These are phyloP conservation scores for Hydropotes inermis DNA, from an alignment of 2,113 vertebrate genomes.

Conservation along the genomic window DNA sequence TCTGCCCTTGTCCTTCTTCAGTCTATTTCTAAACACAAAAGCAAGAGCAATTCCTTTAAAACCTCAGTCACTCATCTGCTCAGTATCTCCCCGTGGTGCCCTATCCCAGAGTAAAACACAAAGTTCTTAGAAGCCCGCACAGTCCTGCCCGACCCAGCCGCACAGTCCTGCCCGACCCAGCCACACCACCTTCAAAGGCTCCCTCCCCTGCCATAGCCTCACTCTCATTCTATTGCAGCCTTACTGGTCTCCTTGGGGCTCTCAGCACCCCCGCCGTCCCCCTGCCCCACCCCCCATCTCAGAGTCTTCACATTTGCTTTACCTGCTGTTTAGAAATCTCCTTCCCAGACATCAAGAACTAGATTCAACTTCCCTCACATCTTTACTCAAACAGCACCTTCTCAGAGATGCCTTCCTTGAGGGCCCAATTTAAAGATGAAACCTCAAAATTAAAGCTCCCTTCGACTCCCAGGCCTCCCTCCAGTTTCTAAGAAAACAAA, in stretches of 20 bases:
- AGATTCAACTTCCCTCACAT: neutral
- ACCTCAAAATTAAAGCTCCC: neutral
- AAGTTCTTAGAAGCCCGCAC: neutral
- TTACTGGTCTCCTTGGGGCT: neutral
- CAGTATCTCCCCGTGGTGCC: neutral
- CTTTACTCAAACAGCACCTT: neutral
- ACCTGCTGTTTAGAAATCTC: neutral
- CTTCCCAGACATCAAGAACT: too few relatives aligned
- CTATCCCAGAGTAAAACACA: neutral
- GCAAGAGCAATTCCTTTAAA: neutral
- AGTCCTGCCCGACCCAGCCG: neutral
- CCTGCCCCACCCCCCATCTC: too few relatives aligned
- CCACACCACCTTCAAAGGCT: neutral
- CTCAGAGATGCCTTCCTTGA: neutral
- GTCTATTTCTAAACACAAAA: neutral
- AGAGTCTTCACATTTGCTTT: neutral
- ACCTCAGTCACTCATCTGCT: neutral
- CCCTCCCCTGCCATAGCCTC: neutral
- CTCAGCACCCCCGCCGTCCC: neutral
- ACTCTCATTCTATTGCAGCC: neutral
- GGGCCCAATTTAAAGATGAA: neutral
- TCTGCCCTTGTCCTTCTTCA: neutral
- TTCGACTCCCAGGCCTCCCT: neutral
- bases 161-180: neutral
- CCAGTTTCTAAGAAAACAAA: neutral